Percentiles rank a stretch among this genome's conserved stretches.
Evolutionary conservation across 2,113 vertebrate species (phyloP).

Genomic region (Oceanodroma tethys): DNA sequence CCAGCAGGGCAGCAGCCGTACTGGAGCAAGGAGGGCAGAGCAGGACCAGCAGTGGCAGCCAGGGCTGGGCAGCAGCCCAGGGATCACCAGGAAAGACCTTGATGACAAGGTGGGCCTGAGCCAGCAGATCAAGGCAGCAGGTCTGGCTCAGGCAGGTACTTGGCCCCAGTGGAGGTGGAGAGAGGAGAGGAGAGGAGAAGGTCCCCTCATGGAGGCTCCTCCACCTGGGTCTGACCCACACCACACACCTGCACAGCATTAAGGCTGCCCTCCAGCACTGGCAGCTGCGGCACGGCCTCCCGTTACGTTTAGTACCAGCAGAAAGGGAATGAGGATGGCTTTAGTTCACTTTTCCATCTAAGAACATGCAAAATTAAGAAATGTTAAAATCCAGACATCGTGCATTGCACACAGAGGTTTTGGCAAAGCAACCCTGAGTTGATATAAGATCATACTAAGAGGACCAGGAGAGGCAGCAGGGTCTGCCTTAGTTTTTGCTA

Average conservation of each 20-base stretch:
- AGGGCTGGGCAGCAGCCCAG: no score
- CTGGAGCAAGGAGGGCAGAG: background rate
- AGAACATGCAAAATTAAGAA: background rate
- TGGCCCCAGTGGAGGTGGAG: accelerated
- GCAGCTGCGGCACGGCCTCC: background rate
- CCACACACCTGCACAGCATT: background rate
- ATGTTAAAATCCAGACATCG: background rate
- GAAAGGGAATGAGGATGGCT: background rate
- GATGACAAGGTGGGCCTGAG: background rate
- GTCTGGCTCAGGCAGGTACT: no score
- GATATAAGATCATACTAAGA: background rate
- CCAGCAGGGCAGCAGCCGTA: accelerated
- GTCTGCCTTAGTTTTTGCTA: background rate
- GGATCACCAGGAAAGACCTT: background rate
- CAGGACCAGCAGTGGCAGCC: background rate
- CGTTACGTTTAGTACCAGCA: accelerated
- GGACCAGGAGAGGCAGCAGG: background rate
- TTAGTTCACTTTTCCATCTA: background rate
- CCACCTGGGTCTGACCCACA: background rate
- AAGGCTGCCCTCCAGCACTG: background rate
- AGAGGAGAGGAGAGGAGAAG: background rate
- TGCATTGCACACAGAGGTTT: background rate
- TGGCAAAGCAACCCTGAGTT: background rate
- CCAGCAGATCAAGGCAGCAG: background rate
- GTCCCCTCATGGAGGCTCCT: accelerated